phyloP scores from a whole-genome alignment of 2,797 vertebrate species.

The Xiphophorus birchmanni region DNA sequence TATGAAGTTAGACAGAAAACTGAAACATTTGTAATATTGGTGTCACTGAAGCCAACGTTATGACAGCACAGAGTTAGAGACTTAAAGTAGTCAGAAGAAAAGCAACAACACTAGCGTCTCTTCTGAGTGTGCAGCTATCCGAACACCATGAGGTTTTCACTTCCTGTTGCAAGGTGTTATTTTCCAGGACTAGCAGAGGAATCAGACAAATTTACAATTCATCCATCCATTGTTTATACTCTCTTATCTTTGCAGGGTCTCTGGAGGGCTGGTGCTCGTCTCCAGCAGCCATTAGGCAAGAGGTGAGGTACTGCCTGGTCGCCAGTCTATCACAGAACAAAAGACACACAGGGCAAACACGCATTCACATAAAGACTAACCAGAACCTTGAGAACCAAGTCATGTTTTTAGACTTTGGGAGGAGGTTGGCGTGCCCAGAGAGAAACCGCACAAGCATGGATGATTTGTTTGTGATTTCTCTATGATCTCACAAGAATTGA shows the following conservation, averaged over 20 bases:
- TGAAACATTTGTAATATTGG: neutral
- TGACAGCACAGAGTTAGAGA: neutral
- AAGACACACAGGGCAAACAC: neutral
- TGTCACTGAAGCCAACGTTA: neutral
- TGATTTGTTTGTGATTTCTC: neutral
- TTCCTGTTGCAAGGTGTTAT: neutral
- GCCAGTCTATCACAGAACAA: neutral
- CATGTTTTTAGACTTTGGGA: neutral
- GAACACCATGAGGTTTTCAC: neutral
- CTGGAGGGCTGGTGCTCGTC: neutral
- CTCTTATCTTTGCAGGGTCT: neutral
- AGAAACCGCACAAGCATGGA: neutral
- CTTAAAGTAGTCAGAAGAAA: neutral
- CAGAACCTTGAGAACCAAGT: neutral
- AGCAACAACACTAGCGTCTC: neutral
- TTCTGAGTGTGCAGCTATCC: neutral
- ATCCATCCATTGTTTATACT: neutral
- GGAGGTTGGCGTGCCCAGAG: neutral
- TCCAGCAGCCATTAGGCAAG: neutral
- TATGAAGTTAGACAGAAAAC: neutral
- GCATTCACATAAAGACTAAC: neutral
- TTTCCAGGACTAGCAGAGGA: neutral
- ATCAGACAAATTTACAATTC: neutral
- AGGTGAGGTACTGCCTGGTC: neutral
- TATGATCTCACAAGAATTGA: neutral